phyloP scores from a whole-genome alignment of 2,888 invertebrate species.

The Gordius sp. region DNA sequence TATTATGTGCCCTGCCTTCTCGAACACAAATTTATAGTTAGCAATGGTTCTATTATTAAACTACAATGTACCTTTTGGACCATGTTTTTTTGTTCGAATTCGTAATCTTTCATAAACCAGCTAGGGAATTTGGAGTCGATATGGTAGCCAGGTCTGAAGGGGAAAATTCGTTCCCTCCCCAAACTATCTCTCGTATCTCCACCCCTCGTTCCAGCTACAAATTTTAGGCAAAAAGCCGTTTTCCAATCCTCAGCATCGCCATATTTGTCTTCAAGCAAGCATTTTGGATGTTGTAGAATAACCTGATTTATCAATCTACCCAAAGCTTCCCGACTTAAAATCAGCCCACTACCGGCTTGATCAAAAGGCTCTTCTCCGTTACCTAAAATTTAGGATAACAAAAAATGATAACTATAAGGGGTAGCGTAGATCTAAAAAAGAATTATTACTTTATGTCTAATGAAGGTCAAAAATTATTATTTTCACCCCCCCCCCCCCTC shows the following conservation, averaged over 20 bases:
- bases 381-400: no score
- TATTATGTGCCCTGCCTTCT: no score
- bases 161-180: background rate
- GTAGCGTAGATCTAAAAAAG: no score
- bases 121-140: background rate
- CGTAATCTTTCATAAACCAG: conserved; percentile 8
- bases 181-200: background rate
- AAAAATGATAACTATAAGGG: no score
- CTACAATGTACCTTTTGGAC: background rate
- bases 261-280: conserved; percentile 3
- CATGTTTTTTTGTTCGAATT: background rate
- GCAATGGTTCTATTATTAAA: no score
- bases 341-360: conserved; percentile 7
- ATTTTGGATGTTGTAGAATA: background rate
- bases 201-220: background rate
- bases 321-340: background rate
- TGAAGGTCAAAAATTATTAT: no score
- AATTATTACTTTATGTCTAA: no score
- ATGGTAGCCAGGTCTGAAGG: background rate
- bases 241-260: conserved; percentile 8
- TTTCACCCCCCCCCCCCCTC: no score
- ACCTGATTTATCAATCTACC: background rate
- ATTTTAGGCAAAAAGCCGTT: conserved; percentile 7
- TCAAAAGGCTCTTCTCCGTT: conserved; percentile 5
- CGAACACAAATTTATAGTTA: no score